phyloP scores from a whole-genome alignment of 2,113 vertebrate species.

The Prionailurus viverrinus region DNA sequence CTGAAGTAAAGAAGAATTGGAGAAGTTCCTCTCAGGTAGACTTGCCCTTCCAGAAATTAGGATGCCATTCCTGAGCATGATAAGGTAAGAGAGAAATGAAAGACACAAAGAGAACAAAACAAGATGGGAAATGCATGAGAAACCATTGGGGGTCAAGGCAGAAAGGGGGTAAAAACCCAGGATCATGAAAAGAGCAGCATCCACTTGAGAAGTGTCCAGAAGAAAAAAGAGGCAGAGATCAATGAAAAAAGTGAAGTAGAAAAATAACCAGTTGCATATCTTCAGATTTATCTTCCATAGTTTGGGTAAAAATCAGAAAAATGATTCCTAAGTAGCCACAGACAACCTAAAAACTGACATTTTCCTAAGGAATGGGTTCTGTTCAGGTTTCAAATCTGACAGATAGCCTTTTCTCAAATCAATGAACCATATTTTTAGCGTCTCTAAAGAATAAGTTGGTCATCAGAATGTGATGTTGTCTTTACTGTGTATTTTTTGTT shows the following conservation, averaged over 20 bases:
- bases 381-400: constrained; percentile 50
- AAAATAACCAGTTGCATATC: neutral
- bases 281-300: neutral
- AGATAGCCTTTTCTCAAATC: constrained; percentile 79
- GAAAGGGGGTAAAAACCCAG: neutral
- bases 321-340: neutral
- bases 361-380: constrained; percentile 66
- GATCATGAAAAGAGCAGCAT: neutral
- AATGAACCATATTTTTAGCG: neutral
- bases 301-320: neutral
- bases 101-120: neutral
- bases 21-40: neutral
- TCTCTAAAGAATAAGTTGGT: neutral
- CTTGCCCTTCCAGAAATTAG: neutral
- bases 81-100: neutral
- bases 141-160: neutral
- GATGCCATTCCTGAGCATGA: neutral
- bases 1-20: neutral
- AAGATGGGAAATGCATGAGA: neutral
- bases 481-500: constrained; percentile 27
- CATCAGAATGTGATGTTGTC: neutral
- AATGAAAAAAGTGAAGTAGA: neutral
- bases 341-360: neutral
- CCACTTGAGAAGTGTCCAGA: neutral
- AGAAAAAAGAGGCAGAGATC: neutral